Evolutionary conservation across 2,797 vertebrate genomes (phyloP).

Genomic region (Anniella stebbinsi): DNA sequence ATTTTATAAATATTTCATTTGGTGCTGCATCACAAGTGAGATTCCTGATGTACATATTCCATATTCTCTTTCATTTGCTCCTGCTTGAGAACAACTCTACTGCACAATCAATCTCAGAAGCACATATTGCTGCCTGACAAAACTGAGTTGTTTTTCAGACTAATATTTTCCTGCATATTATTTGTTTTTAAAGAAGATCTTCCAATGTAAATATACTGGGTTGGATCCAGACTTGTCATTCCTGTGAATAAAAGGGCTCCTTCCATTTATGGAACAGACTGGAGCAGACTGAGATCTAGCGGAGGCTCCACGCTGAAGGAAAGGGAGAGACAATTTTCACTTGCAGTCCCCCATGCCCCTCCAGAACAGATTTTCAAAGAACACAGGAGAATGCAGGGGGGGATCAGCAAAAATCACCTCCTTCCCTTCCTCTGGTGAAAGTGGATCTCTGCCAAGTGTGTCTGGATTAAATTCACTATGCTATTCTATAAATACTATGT

Average conservation of each 20-base stretch:
- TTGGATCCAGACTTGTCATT: not conserved
- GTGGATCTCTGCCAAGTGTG: not conserved
- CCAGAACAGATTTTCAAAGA: not conserved
- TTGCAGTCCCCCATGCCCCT: not conserved
- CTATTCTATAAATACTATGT: not conserved
- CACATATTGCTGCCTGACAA: not conserved
- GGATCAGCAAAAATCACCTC: not conserved
- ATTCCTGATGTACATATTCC: slow-evolving; percentile 6
- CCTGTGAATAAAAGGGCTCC: not conserved
- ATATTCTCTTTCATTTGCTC: slow-evolving; percentile 17
- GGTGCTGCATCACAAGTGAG: not conserved
- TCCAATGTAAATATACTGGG: not conserved
- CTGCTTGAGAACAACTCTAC: slow-evolving; percentile 18
- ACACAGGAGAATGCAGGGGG: not conserved
- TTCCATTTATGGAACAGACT: not conserved
- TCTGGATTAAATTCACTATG: not conserved
- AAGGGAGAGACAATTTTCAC: not conserved
- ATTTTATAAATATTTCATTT: slow-evolving; percentile 37
- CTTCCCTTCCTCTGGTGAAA: not conserved
- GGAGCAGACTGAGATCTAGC: too few species aligned
- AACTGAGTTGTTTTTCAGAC: slow-evolving; percentile 46
- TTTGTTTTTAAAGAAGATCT: slow-evolving; percentile 28
- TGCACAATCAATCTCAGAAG: slow-evolving; percentile 45
- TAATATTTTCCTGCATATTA: slow-evolving; percentile 12
- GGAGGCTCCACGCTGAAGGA: not conserved